Percentiles rank a stretch among this genome's conserved stretches.
phyloP scores from a whole-genome alignment of 2,888 invertebrate species.

The Amorpha juglandis region DNA sequence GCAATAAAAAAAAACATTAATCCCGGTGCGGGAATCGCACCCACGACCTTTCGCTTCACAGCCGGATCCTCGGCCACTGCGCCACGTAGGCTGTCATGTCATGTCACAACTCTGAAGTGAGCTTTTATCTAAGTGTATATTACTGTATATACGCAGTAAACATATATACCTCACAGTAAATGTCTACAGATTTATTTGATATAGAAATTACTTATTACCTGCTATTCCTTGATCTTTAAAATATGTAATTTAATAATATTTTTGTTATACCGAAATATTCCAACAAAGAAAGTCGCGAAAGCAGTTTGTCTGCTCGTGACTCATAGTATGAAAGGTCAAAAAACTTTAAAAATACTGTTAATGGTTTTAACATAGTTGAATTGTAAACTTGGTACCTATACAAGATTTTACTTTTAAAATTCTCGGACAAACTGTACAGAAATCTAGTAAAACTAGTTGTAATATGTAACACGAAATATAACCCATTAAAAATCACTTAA shows the following conservation, averaged over 20 bases:
- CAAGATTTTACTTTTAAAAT: background rate
- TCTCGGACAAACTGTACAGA: background rate
- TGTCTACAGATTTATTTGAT: background rate
- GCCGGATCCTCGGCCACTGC: too few species aligned
- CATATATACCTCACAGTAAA: background rate
- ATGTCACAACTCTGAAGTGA: too few species aligned
- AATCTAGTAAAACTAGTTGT: background rate
- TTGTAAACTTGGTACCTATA: background rate
- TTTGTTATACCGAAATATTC: conserved; percentile 8
- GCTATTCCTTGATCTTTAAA: conserved; percentile 2
- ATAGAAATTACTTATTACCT: background rate
- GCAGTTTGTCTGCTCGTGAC: conserved; percentile 14
- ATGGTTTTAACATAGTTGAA: conserved; percentile 15
- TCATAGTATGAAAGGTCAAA: conserved; percentile 16
- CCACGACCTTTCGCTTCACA: too few species aligned
- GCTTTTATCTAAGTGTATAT: too few species aligned
- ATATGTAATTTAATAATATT: background rate
- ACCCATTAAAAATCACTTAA: too few species aligned
- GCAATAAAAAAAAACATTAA: too few species aligned
- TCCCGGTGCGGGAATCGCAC: too few species aligned
- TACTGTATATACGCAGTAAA: too few species aligned
- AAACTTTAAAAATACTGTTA: conserved; percentile 22
- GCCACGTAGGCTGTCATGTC: too few species aligned
- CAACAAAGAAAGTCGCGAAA: conserved; percentile 22
- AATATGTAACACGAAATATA: too few species aligned